Base-by-base conservation (phyloP, 2,797 vertebrate species). In the Platyrinchus mystaceus region DNA sequence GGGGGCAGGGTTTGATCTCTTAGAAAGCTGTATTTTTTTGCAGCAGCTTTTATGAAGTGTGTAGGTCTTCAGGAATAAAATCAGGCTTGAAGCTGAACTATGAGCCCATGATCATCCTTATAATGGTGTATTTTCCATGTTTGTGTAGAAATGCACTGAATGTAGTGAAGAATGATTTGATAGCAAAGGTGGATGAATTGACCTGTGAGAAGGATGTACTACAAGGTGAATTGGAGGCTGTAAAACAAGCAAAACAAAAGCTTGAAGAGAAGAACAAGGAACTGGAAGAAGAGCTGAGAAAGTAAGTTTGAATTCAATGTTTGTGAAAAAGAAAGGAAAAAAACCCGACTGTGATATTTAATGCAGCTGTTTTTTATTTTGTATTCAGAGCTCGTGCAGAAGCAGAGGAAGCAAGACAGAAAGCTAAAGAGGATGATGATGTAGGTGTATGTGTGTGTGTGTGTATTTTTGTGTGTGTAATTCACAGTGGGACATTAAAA, bases 391-490 rank as follows among this genome's bases (percentile, higher is more conserved):
- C 98, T 83, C 98, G 98, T 67, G 97, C 98, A 52, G 98, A 99
- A 96, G 94, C 98, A 76, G 98, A 99, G 56, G 98, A 99, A 76
- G 94, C 98, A 84, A 99, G 98, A 87, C 98, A 98, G 58, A 99
- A 99, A 96, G 97, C 98, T 52, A 99, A 99, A 89, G 99, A 99
- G 41, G 99, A 99, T 27, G 99, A 99, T 80, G 99, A 99, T 94
- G 99, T 99, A 98, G 97, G 99, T 98, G 77, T 91, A 47, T 76
- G 9, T 69, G 21, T 93, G 10, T 69, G 19, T 93, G 5, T 81
- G 22, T 88, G 21, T 88, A 4, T 8, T 44, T 84, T 43, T 83
- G 14, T 76, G 10, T 41, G 18, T 53, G 3, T 58, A 44, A 22
- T 47, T 77, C 79, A 53, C 43, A 89, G 0, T 34, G 59, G 37